These are phyloP conservation scores for Alaudala cheleensis DNA, from an alignment of 2,113 vertebrate genomes.

Conservation along the genomic window DNA sequence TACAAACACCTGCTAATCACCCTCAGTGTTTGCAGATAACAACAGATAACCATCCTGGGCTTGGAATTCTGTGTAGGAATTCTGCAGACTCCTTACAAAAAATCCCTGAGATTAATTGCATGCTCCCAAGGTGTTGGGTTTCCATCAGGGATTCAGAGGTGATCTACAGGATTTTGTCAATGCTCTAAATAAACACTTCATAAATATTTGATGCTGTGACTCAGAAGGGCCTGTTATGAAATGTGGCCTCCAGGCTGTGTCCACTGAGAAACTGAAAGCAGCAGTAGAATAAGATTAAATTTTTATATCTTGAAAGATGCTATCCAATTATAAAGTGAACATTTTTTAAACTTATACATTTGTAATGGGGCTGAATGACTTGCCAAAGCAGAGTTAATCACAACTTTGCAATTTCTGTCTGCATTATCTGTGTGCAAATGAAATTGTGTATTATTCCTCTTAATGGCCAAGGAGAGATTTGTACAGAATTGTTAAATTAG, in stretches of 20 bases:
- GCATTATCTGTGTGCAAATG: slow-evolving; percentile 54
- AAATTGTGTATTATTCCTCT: slow-evolving; percentile 55
- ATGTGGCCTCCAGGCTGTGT: slow-evolving; percentile 63
- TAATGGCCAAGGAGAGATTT: slow-evolving; percentile 52
- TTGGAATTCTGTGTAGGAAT: slow-evolving; percentile 23
- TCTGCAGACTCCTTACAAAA: slow-evolving; percentile 19
- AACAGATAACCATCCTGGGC: background rate
- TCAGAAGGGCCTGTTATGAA: slow-evolving; percentile 61
- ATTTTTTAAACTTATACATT: slow-evolving; percentile 65
- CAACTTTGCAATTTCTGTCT: slow-evolving; percentile 46
- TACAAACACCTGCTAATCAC: background rate
- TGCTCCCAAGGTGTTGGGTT: slow-evolving; percentile 25
- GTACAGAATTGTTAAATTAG: slow-evolving; percentile 62
- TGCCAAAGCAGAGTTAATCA: slow-evolving; percentile 66
- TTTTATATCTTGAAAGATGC: slow-evolving; percentile 68
- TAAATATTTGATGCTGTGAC: slow-evolving; percentile 69
- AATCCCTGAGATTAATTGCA: slow-evolving; percentile 26
- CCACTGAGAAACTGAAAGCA: slow-evolving; percentile 69
- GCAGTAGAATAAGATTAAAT: slow-evolving; percentile 69
- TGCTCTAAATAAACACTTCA: slow-evolving; percentile 73
- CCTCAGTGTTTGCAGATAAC: background rate
- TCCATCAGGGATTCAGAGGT: slow-evolving; percentile 54
- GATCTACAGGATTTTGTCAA: slow-evolving; percentile 66
- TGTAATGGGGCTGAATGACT: slow-evolving; percentile 59
- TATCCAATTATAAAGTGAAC: slow-evolving; percentile 71